A percentile compares a stretch with the other conserved stretches of the same genome.
Conservation (phyloP, 2,888 invertebrate genomes). For the Maniola hyperantus region DNA sequence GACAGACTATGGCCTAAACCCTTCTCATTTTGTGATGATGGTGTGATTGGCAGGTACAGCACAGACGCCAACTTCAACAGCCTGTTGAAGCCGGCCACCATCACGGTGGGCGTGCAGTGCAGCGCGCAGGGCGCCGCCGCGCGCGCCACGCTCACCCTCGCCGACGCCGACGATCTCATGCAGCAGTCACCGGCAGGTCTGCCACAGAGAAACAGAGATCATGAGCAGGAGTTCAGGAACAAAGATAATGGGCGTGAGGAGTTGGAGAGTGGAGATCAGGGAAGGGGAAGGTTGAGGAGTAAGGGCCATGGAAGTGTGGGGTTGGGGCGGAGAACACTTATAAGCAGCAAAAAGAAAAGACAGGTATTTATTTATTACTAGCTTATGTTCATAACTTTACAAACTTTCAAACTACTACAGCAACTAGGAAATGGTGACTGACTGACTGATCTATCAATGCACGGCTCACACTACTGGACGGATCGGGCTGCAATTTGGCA, state of each 20-base stretch:
- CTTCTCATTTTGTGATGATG: no score
- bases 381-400: no score
- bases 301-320: neutral
- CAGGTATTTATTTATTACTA: neutral
- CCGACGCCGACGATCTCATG: no score
- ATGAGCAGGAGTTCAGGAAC: neutral
- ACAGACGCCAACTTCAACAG: conserved; percentile 32
- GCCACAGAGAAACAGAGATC: neutral
- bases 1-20: no score
- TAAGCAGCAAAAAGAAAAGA: neutral
- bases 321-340: neutral
- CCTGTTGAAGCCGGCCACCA: conserved; percentile 24
- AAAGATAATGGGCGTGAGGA: neutral
- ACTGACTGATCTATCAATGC: no score
- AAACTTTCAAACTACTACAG: no score
- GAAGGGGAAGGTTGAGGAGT: neutral
- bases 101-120: conserved; percentile 30
- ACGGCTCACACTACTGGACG: no score
- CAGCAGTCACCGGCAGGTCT: neutral
- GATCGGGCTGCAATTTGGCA: no score
- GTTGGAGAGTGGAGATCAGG: neutral
- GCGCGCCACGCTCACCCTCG: neutral
- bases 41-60: conserved; percentile 34
- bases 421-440: no score
- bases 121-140: neutral